Conservation (phyloP, 2,888 invertebrate genomes). For the Schizotus pectinicornis region DNA sequence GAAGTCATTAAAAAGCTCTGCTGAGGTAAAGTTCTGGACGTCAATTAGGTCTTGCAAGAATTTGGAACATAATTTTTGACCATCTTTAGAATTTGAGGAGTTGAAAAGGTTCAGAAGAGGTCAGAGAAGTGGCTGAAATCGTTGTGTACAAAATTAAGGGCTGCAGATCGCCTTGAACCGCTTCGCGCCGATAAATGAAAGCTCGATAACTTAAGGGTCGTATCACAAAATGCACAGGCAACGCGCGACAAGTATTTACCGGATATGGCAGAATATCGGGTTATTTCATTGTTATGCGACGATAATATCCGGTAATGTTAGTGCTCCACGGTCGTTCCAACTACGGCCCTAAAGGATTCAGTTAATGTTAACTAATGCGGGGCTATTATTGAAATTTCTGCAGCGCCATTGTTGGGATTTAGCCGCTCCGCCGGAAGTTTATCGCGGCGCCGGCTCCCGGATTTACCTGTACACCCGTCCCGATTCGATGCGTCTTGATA, state of each 20-base stretch:
- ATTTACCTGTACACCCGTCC: slow-evolving; percentile 17
- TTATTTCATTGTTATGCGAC: slow-evolving; percentile 29
- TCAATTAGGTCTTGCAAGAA: too few species aligned
- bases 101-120: too few species aligned
- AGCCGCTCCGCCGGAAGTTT: slow-evolving; percentile 18
- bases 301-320: slow-evolving; percentile 24
- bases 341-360: slow-evolving; percentile 29
- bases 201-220: slow-evolving; percentile 1
- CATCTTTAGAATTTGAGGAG: too few species aligned
- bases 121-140: too few species aligned
- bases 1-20: too few species aligned
- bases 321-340: slow-evolving; percentile 20
- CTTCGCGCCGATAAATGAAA: background rate
- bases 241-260: slow-evolving; percentile 1
- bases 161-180: too few species aligned
- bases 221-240: background rate
- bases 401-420: slow-evolving; percentile 15
- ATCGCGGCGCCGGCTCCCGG: slow-evolving; percentile 17
- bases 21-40: too few species aligned
- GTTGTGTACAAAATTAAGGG: too few species aligned
- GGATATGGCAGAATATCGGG: slow-evolving; percentile 12
- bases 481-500: too few species aligned
- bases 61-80: too few species aligned
- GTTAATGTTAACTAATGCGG: slow-evolving; percentile 31
- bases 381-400: slow-evolving; percentile 31